These are phyloP conservation scores for Callimico goeldii DNA, from an alignment of 2,797 vertebrate species.

Conservation along the genomic window DNA sequence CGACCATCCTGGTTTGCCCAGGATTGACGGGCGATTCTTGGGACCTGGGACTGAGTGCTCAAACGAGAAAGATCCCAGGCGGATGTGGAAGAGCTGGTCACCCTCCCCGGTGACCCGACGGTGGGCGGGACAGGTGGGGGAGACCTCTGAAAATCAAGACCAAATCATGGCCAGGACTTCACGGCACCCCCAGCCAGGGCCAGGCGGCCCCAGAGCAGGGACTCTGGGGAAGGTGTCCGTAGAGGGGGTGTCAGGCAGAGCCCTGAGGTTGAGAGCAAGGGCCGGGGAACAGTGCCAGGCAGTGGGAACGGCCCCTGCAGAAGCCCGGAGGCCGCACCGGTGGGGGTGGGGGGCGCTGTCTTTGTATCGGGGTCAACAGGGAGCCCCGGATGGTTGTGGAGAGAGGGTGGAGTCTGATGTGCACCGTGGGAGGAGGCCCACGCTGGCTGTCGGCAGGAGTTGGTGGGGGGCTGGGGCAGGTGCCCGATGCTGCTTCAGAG, in stretches of 20 bases:
- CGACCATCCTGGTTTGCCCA: accelerated
- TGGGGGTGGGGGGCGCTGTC: accelerated
- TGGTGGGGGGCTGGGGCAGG: accelerated
- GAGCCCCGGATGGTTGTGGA: background rate
- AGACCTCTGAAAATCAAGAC: background rate
- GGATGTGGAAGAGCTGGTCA: accelerated
- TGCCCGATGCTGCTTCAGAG: background rate
- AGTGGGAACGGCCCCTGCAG: accelerated
- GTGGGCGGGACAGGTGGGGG: background rate
- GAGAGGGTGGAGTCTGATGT: background rate
- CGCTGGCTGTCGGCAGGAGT: accelerated
- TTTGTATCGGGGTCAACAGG: background rate
- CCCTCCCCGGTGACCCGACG: accelerated
- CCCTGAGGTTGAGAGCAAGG: too few relatives aligned
- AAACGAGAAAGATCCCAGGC: background rate
- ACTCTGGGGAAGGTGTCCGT: accelerated
- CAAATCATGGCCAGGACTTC: background rate
- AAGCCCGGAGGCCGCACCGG: background rate
- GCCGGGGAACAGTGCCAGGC: too few relatives aligned
- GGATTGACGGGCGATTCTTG: background rate
- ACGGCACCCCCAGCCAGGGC: accelerated
- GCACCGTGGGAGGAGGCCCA: too few relatives aligned
- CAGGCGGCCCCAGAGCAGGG: background rate
- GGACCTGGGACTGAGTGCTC: background rate
- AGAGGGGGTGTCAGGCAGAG: background rate